Conservation (phyloP, 2,797 vertebrate species). For the Alca torda region DNA sequence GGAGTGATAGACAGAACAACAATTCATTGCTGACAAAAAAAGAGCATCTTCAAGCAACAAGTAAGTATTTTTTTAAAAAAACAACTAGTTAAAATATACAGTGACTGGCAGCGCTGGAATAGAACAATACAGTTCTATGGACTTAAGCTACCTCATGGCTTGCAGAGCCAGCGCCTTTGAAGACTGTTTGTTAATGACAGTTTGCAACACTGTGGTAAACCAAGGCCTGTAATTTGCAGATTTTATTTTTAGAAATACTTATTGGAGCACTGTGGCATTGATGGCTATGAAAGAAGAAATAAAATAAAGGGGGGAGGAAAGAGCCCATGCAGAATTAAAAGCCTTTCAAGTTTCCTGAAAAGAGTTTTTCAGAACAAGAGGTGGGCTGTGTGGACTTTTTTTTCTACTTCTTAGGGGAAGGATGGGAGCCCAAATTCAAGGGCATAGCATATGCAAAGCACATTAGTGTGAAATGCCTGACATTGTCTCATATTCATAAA, state of each 20-base stretch:
- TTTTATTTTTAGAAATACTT: conserved; percentile 68
- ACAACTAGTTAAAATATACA: not conserved
- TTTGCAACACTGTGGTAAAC: conserved; percentile 22
- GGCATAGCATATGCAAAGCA: conserved; percentile 27
- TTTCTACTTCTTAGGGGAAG: not conserved
- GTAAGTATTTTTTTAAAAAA: not conserved
- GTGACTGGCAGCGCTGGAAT: not conserved
- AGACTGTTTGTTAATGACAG: conserved; percentile 43
- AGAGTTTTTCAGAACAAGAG: conserved; percentile 30
- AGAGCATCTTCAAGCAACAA: not conserved
- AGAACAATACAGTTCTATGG: not conserved
- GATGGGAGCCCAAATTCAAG: conserved; percentile 3
- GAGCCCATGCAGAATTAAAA: conserved; percentile 34
- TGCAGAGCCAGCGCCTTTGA: not conserved
- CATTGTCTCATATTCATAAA: conserved; percentile 36
- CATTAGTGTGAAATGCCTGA: conserved; percentile 19
- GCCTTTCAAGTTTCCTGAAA: conserved; percentile 58
- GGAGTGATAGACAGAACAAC: not conserved
- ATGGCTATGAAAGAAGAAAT: conserved; percentile 30
- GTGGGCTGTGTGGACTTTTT: not conserved
- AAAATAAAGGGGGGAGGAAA: not conserved
- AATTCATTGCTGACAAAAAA: not conserved
- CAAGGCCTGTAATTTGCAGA: conserved; percentile 51
- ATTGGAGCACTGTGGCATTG: conserved; percentile 31
- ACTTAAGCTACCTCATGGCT: not conserved